Evolutionary conservation across 2,888 invertebrate genomes (phyloP), one percentile per base, ranked within the genome.

Genomic region (Augochlorella aurata): DNA sequence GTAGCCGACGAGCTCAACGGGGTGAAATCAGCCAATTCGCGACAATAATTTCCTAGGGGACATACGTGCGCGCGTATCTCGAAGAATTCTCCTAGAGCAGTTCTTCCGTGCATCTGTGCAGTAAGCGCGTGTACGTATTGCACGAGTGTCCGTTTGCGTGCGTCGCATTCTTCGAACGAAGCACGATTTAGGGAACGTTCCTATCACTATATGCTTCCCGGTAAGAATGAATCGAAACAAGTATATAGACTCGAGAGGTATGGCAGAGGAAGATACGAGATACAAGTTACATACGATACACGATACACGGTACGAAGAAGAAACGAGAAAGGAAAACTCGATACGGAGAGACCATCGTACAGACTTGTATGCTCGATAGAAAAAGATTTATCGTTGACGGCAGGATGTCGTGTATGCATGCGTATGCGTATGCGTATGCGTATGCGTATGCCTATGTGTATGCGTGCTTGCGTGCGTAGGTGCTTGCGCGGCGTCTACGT

Each of bases 201-300:
- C 21, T n/a, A n/a, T n/a, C n/a, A n/a, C 29, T 54, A 54, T 54
- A 54, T 54, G 54, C n/a, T 54, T 24, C 2, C 14, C 16, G 58
- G 29, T 8, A 61, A 61, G 16, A 38, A 29, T 21, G 45, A 67
- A 74, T 67, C 10, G n/a, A 65, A 70, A 79, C 45, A n/a, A 24
- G 65, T 61, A 58, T 5, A 4, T 38, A 38, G 63, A 38, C 63
- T 78, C 29, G 24, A 24, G 49, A 72, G 72, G 47, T 67, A 49
- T 29, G 67, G 67, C 47, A 67, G 14, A 72, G 72, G 72, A 73
- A 73, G 67, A 50, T 75, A 49, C 61, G 80, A 77, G 67, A 47
- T 50, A 67, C n/a, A 21, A 29, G 77, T 63, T 38, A 24, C 29
- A 16, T 63, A n/a, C 38, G 61, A n/a, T 52, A 52, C 58, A 21